phyloP scores from a whole-genome alignment of 2,113 vertebrate species.

The Arvicanthis niloticus region DNA sequence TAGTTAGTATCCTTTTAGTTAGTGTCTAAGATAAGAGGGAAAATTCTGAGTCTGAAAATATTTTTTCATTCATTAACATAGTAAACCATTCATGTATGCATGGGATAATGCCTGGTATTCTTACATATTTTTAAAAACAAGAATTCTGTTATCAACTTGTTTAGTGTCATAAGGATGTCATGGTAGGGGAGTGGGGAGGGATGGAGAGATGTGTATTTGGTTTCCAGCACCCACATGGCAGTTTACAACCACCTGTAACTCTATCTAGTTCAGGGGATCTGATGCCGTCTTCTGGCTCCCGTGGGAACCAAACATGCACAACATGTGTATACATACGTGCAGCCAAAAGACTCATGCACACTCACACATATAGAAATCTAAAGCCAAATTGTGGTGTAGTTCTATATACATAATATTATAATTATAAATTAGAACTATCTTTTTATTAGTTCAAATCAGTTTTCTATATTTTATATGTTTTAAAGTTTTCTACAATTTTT shows the following conservation, averaged over 20 bases:
- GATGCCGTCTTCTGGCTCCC: not conserved
- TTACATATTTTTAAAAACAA: slow-evolving; percentile 1
- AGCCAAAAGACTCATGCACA: not conserved
- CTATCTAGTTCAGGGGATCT: not conserved
- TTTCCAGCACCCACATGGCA: not conserved
- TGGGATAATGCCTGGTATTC: not conserved
- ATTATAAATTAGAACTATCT: not conserved
- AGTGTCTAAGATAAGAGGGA: not conserved
- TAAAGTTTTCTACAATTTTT: not conserved
- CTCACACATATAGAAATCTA: not conserved
- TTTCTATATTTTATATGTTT: not conserved
- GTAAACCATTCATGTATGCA: not conserved
- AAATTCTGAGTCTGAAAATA: slow-evolving; percentile 14
- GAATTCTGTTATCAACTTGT: slow-evolving; percentile 11
- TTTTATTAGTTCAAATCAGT: slow-evolving; percentile 27
- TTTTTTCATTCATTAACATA: slow-evolving; percentile 17
- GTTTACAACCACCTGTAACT: not conserved
- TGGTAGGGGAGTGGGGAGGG: not conserved
- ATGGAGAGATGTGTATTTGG: not conserved
- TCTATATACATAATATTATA: not conserved
- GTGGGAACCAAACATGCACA: not conserved
- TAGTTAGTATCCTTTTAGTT: not conserved
- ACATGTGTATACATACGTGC: not conserved
- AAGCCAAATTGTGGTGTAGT: not conserved
- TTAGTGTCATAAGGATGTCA: not conserved